Conservation (phyloP, 2,113 vertebrate species). For the Dryoscopus gambensis region DNA sequence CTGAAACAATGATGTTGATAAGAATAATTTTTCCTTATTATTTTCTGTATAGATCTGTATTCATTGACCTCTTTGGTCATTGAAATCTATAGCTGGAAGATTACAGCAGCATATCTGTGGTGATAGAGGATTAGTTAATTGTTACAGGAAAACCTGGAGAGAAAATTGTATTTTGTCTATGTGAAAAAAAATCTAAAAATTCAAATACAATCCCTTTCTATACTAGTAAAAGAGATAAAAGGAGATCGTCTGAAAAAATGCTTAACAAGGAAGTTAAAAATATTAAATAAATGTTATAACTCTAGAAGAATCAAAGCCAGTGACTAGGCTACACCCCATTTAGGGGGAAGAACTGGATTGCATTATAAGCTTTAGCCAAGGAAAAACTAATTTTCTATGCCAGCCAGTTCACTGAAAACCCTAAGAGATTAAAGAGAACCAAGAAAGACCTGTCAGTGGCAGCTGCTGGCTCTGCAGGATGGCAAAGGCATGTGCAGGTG, state of each 20-base stretch:
- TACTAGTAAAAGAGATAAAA: not conserved
- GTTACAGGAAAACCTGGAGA: not conserved
- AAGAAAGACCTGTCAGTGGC: accelerated
- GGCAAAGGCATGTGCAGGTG: accelerated
- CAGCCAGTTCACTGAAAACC: not conserved
- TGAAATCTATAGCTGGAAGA: not conserved
- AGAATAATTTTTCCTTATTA: not conserved
- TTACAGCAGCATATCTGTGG: not conserved
- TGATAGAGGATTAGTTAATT: not conserved
- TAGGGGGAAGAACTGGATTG: not conserved
- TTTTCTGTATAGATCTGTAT: not conserved
- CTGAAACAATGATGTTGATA: not conserved
- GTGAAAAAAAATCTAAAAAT: not conserved
- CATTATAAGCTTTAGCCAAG: not conserved
- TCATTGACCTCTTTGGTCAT: not conserved
- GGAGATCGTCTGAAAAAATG: not conserved
- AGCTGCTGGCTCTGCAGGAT: not conserved
- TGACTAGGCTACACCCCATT: not conserved
- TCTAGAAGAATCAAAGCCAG: not conserved
- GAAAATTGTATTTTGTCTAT: not conserved
- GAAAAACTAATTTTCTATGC: not conserved
- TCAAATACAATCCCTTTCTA: not conserved
- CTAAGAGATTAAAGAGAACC: not conserved
- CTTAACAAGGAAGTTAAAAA: not conserved
- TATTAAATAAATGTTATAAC: not conserved